Evolutionary conservation across 2,888 invertebrate genomes (phyloP), one percentile per base, ranked within the genome.

Genomic region (Ormyrus thymus): DNA sequence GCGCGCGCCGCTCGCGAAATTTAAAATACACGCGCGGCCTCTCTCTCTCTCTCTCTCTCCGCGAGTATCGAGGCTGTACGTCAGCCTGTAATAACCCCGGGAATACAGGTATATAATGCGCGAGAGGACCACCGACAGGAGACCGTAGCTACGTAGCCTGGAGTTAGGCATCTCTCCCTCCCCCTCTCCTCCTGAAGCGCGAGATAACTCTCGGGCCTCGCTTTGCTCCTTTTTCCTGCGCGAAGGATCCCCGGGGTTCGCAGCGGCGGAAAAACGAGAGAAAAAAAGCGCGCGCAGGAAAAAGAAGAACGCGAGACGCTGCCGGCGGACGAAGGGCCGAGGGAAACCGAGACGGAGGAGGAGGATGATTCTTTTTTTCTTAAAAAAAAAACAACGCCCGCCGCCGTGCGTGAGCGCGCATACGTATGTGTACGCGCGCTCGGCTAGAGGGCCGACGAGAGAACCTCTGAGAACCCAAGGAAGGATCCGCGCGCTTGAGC

Each of bases 191-290:
- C 29, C 29, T 4, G 29, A 29, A 29, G 29, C 29, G 29, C 29
- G 29, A 29, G 29, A 29, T 29, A 29, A 29, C 29, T 29, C 29
- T 29, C 29, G 29, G 29, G 62, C 29, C 76, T 10, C 53, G 45
- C 29, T 56, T 64, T 29, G 64, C 56, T 72, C 29, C 8, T 68
- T 68, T 55, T 45, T 55, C 6, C 55, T 15, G 45, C 46, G 8
- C 72, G 65, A 74, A 29, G 82, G 76, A 82, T 84, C 86, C 82
- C 82, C 81, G 81, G 81, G 84, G 83, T 84, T 85, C 84, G 83
- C 83, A 48, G 65, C n/a, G 55, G 43, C 83, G 81, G 74, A 82
- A 78, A 48, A 51, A 80, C 80, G 76, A 81, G 81, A 79, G 76
- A 81, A 81, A 71, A 64, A 74, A 61, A 46, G 51, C 45, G 56